Evolutionary conservation across 2,888 invertebrate species (phyloP).

Genomic region (Odontomyia ornata): DNA sequence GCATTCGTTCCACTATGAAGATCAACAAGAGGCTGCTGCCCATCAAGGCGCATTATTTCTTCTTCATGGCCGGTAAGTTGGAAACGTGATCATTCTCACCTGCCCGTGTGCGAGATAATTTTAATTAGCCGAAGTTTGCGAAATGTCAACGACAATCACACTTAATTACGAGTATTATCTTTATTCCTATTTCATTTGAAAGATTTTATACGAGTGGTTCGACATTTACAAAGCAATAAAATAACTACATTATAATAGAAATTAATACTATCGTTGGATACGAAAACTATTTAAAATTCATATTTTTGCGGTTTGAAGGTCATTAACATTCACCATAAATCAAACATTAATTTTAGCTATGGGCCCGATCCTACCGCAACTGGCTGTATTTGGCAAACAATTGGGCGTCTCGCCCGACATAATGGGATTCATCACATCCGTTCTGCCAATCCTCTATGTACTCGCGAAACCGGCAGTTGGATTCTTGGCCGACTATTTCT

Average conservation of each 20-base stretch:
- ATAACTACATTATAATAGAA: no score
- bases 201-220: no score
- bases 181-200: no score
- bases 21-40: constrained; percentile 78
- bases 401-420: constrained; percentile 78
- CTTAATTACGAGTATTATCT: no score
- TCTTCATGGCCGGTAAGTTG: constrained; percentile 84
- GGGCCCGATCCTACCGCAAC: constrained; percentile 82
- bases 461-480: constrained; percentile 81
- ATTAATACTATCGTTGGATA: no score
- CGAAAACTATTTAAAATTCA: no score
- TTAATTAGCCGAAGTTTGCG: neutral
- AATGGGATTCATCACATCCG: constrained; percentile 80
- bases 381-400: constrained; percentile 80
- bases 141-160: no score
- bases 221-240: no score
- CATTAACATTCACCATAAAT: no score
- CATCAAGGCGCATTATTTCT: constrained; percentile 87
- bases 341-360: constrained; percentile 69
- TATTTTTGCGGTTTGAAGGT: no score
- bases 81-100: neutral
- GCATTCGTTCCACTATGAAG: constrained; percentile 60
- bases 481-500: constrained; percentile 77
- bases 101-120: neutral
- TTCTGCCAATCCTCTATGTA: constrained; percentile 79